Evolutionary conservation across 2,888 invertebrate species (phyloP).

Genomic region (Piscicola geometra): DNA sequence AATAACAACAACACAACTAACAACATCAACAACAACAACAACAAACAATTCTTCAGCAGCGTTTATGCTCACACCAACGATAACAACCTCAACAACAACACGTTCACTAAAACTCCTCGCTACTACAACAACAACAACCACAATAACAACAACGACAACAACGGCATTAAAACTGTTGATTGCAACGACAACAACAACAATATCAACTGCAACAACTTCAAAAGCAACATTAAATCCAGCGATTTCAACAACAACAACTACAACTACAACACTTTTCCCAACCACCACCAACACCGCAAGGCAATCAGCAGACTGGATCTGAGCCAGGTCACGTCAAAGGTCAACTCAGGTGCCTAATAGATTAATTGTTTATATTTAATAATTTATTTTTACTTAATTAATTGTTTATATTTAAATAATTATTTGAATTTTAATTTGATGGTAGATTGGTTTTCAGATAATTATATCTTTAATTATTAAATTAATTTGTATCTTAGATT

Average conservation of each 20-base stretch:
- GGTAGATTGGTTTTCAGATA: no score
- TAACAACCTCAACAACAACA: no score
- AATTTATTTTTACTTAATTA: no score
- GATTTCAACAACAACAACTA: background rate
- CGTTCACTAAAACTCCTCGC: background rate
- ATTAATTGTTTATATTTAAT: no score
- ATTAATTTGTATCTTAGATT: no score
- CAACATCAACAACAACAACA: no score
- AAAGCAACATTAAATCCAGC: background rate
- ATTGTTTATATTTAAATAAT: no score
- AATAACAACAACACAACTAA: no score
- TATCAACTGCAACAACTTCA: background rate
- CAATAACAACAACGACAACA: background rate
- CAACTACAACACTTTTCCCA: background rate
- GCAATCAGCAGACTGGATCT: slow-evolving; percentile 51
- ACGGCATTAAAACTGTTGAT: background rate
- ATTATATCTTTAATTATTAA: no score
- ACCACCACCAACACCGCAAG: background rate
- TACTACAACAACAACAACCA: background rate
- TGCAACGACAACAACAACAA: background rate
- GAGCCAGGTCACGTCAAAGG: slow-evolving; percentile 56
- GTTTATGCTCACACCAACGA: no score
- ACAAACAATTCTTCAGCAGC: no score
- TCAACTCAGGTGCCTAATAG: slow-evolving; percentile 58
- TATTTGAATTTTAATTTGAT: no score